Conservation (phyloP, 2,113 vertebrate genomes). For the Eurystomus gularis region DNA sequence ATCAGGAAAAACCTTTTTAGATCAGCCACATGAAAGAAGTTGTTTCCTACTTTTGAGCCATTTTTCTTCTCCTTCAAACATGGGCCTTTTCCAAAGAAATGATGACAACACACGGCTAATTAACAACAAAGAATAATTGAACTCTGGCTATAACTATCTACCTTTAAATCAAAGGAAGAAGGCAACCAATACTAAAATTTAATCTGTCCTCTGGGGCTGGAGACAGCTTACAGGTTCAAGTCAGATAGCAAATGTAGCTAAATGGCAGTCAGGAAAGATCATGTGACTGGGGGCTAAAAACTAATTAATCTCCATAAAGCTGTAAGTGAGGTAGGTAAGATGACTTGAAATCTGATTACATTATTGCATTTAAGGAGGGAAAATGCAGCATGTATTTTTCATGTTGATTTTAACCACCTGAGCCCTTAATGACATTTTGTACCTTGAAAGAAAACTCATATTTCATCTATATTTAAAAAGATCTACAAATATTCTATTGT, state of each 20-base stretch:
- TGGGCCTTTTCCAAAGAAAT: neutral
- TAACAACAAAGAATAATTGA: constrained; percentile 68
- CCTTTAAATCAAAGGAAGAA: constrained; percentile 78
- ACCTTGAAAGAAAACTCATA: constrained; percentile 76
- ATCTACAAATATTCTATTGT: constrained; percentile 57
- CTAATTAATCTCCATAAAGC: constrained; percentile 99
- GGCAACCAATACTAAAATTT: constrained; percentile 77
- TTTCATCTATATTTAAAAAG: constrained; percentile 74
- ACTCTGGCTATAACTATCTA: constrained; percentile 67
- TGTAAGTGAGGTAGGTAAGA: constrained; percentile 90
- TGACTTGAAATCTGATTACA: constrained; percentile 89
- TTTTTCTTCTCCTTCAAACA: constrained; percentile 23
- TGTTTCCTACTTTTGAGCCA: neutral
- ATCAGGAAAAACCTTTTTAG: neutral
- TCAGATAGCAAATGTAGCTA: constrained; percentile 79
- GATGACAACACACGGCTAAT: constrained; percentile 50
- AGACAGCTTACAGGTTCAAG: constrained; percentile 78
- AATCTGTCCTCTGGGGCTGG: constrained; percentile 78
- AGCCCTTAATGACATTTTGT: constrained; percentile 84
- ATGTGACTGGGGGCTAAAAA: constrained; percentile 82
- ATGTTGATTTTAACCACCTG: constrained; percentile 98
- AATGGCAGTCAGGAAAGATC: constrained; percentile 81
- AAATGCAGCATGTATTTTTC: constrained; percentile 85
- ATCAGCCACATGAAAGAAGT: neutral
- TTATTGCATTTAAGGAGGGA: constrained; percentile 80